Conservation (phyloP, 1,140 invertebrate species). For the Pogonomyrmex californicus region DNA sequence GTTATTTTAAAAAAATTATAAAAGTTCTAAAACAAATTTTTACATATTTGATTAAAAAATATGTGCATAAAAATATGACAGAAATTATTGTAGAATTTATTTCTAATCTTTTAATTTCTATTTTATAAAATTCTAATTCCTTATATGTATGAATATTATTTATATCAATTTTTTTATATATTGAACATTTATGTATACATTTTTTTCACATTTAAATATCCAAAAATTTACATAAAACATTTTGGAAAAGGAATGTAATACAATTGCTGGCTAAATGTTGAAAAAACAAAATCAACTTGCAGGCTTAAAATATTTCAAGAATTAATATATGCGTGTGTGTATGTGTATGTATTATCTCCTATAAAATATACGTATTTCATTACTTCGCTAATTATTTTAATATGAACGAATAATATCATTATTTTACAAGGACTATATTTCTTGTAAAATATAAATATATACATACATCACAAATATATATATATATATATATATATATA, state of each 20-base stretch:
- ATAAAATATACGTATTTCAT: constrained; percentile 33
- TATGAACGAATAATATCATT: background rate
- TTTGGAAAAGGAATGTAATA: constrained; percentile 7
- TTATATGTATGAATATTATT: constrained; percentile 3
- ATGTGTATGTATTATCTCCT: constrained; percentile 14
- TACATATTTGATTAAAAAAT: background rate
- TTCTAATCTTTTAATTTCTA: constrained; percentile 23
- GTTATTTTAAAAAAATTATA: background rate
- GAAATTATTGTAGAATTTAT: background rate
- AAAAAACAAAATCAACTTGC: constrained; percentile 8
- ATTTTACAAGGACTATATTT: constrained; percentile 41
- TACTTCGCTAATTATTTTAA: constrained; percentile 27
- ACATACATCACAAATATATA: constrained; percentile 9
- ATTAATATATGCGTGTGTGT: background rate
- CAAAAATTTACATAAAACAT: constrained; percentile 13
- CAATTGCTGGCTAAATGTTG: background rate
- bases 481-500: background rate
- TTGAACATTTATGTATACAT: background rate
- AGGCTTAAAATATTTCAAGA: constrained; percentile 41
- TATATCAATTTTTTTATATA: background rate
- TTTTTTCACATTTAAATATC: background rate
- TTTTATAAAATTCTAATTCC: background rate
- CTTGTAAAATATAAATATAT: constrained; percentile 34
- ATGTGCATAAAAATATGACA: background rate
- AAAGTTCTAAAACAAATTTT: background rate